These are phyloP conservation scores for Coelinius sp. DNA, from an alignment of 2,888 invertebrate species.

Conservation along the genomic window DNA sequence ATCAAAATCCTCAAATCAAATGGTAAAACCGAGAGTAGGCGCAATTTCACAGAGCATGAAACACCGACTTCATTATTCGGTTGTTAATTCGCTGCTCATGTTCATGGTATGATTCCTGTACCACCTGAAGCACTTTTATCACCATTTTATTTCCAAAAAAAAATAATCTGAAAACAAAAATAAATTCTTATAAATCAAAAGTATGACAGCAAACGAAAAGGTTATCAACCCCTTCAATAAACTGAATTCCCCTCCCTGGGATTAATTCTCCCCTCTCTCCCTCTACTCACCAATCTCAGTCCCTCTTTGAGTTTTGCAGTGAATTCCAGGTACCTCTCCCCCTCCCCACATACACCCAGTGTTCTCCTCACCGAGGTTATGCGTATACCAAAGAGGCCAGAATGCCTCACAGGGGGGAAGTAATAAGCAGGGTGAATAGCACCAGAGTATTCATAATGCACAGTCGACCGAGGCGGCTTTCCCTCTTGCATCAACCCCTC, in stretches of 20 bases:
- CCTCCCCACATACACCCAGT: not conserved
- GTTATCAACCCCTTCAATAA: conserved; percentile 37
- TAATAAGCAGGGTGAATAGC: conserved; percentile 63
- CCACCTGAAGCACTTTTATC: conserved; percentile 17
- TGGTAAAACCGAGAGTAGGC: conserved; percentile 56
- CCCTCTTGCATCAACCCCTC: conserved; percentile 48
- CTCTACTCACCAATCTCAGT: conserved; percentile 1
- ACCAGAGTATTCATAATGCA: conserved; percentile 62
- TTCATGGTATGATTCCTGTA: conserved; percentile 15
- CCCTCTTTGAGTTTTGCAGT: conserved; percentile 21
- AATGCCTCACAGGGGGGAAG: conserved; percentile 53
- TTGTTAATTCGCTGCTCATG: conserved; percentile 63
- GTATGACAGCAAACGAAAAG: too few relatives aligned
- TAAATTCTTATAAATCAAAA: too few relatives aligned
- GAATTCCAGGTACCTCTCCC: not conserved
- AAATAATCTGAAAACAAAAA: too few relatives aligned
- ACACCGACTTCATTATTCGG: conserved; percentile 71
- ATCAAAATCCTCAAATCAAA: conserved; percentile 67
- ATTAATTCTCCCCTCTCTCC: conserved; percentile 18
- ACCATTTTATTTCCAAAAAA: too few relatives aligned
- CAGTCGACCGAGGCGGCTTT: conserved; percentile 47
- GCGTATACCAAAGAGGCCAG: conserved; percentile 32
- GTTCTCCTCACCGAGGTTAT: conserved; percentile 26
- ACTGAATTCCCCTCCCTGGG: conserved; percentile 26
- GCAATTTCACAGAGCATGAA: conserved; percentile 68